Percentiles rank a stretch among this genome's conserved stretches.
Evolutionary conservation across 2,113 vertebrate genomes (phyloP).

Genomic region (Rhea americana): DNA sequence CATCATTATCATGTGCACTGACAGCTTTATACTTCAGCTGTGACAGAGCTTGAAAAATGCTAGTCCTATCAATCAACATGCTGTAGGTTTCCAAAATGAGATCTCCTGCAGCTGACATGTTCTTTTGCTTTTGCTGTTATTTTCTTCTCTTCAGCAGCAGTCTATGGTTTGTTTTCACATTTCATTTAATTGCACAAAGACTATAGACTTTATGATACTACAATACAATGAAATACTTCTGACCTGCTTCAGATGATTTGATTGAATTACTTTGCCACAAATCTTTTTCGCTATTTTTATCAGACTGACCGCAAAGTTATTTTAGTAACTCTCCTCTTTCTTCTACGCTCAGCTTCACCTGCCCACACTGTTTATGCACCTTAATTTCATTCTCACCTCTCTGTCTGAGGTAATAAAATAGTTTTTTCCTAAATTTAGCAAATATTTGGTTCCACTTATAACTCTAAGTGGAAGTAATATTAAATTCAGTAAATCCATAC

Average conservation of each 20-base stretch:
- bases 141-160: slow-evolving; percentile 33
- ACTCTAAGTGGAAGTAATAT: neutral
- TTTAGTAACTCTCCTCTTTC: slow-evolving; percentile 19
- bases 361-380: neutral
- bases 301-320: slow-evolving; percentile 28
- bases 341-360: neutral
- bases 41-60: slow-evolving; percentile 74
- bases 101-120: slow-evolving; percentile 49
- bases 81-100: slow-evolving; percentile 63
- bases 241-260: slow-evolving; percentile 22
- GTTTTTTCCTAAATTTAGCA: neutral
- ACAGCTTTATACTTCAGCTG: slow-evolving; percentile 72
- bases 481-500: neutral
- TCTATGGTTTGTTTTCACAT: slow-evolving; percentile 35
- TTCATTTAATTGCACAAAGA: slow-evolving; percentile 46
- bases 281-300: slow-evolving; percentile 37
- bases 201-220: slow-evolving; percentile 4
- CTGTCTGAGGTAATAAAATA: neutral
- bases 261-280: slow-evolving; percentile 44
- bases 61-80: slow-evolving; percentile 69
- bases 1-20: slow-evolving; percentile 71
- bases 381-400: slow-evolving; percentile 2
- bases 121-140: slow-evolving; percentile 32
- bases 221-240: slow-evolving; percentile 26
- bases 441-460: neutral